Base-by-base conservation (phyloP, 2,888 invertebrate species). In the Plebejus melissa region DNA sequence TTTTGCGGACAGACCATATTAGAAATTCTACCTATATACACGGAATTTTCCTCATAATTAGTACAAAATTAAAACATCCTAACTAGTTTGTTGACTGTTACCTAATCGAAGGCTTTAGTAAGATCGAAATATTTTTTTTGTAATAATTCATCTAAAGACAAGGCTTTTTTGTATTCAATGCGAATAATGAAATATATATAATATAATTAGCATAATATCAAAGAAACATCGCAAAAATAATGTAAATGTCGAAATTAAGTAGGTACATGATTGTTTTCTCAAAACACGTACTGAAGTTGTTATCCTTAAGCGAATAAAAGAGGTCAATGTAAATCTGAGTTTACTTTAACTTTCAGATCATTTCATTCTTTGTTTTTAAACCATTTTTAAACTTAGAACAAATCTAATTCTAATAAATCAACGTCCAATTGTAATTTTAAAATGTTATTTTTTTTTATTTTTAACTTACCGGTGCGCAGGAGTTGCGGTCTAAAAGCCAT, bases 401-500 rank as follows among this genome's bases (percentile, higher is more conserved):
- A 7, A 22, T 58, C 9, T 1, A 22, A 28, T 9, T 28, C 3
- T 28, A 60, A 13, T 32, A 13, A 32, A 22, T 28, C 1, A 13
- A 36, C 9, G n/a, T 22, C 22, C 22, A 22, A 38, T 54, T 69
- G 22, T 13, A 9, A 70, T 46, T n/a, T 75, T 22, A 60, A 28
- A 50, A 22, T 6, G 6, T n/a, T 50, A 16, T 75, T 22, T 22
- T 70, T 70, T 58, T 41, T 13, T 41, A 50, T 50, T 70, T 74
- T 70, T 32, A 9, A 82, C 83, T 85, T 84, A 93, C 93, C 88
- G 83, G 84, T 88, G 88, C 92, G 90, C 87, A 92, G 88, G 87
- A 92, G 91, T 87, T 86, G 87, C 78, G 90, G 85, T 81, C 90
- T 89, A 79, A 90, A 84, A 81, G 92, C 90, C 93, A 93, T 93